phyloP scores from a whole-genome alignment of 2,797 vertebrate genomes.

The Miopithecus talapoin region DNA sequence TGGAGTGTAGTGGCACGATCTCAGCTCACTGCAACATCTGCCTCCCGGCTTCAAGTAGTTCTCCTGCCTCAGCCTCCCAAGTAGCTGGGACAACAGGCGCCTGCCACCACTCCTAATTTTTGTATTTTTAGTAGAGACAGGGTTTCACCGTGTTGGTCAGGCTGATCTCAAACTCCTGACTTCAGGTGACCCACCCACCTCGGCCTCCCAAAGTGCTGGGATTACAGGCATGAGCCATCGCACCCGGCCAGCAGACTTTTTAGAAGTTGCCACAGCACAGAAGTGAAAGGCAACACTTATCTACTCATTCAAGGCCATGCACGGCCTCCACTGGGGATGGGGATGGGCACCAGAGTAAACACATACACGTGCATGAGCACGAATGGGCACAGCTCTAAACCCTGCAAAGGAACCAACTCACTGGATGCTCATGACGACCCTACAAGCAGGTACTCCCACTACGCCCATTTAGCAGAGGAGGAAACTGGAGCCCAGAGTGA shows the following conservation, averaged over 20 bases:
- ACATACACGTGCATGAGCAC: neutral
- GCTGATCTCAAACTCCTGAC: neutral
- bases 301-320: neutral
- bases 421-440: neutral
- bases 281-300: neutral
- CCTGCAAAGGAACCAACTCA: neutral
- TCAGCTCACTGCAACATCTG: no score
- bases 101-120: no score
- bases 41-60: no score
- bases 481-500: neutral
- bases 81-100: no score
- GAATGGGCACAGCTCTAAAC: no score
- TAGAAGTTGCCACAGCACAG: neutral
- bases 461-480: neutral
- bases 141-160: neutral
- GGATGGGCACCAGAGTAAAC: neutral
- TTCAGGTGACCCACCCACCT: neutral
- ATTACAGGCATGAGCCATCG: neutral
- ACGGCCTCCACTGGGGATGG: rapidly evolving
- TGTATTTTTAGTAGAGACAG: no score
- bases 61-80: no score
- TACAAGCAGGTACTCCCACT: neutral
- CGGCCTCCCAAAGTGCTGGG: neutral
- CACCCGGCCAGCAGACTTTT: neutral
- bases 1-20: no score